Evolutionary conservation across 2,888 invertebrate genomes (phyloP).

Genomic region (Gortyna flavago): DNA sequence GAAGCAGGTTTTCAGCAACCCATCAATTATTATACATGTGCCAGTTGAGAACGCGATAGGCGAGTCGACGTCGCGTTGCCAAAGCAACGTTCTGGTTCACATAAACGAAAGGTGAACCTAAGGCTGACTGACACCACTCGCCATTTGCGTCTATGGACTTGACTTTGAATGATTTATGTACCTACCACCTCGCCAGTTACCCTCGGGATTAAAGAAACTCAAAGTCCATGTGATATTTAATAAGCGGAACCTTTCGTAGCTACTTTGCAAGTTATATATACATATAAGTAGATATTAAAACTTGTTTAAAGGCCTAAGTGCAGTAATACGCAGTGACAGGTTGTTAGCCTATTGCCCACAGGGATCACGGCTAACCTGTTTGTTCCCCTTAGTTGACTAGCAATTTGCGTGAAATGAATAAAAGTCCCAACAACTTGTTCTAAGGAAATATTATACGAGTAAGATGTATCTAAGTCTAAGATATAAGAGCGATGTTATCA

Average conservation of each 20-base stretch:
- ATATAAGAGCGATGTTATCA: background rate
- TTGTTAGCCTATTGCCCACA: slow-evolving; percentile 43
- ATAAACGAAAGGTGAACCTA: slow-evolving; percentile 29
- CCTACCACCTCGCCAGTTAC: background rate
- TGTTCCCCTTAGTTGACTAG: slow-evolving; percentile 22
- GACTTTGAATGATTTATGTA: slow-evolving; percentile 24
- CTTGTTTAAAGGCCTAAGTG: slow-evolving; percentile 31
- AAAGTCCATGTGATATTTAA: background rate
- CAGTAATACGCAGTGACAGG: slow-evolving; percentile 21
- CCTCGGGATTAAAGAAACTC: background rate
- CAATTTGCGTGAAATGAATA: slow-evolving; percentile 27
- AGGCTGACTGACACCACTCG: slow-evolving; percentile 27
- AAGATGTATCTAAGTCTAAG: background rate
- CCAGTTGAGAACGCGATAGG: slow-evolving; percentile 37
- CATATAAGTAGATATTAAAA: slow-evolving; percentile 15
- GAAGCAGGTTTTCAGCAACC: slow-evolving; percentile 68
- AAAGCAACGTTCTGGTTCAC: slow-evolving; percentile 26
- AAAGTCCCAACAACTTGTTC: slow-evolving; percentile 14
- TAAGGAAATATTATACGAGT: slow-evolving; percentile 12
- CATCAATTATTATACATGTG: slow-evolving; percentile 53
- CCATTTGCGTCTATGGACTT: slow-evolving; percentile 23
- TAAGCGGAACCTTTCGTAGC: background rate
- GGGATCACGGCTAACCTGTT: slow-evolving; percentile 38
- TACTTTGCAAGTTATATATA: slow-evolving; percentile 2
- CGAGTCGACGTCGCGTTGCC: slow-evolving; percentile 38